Conservation (phyloP, 1,140 invertebrate species). For the Scaptomyza graminum region DNA sequence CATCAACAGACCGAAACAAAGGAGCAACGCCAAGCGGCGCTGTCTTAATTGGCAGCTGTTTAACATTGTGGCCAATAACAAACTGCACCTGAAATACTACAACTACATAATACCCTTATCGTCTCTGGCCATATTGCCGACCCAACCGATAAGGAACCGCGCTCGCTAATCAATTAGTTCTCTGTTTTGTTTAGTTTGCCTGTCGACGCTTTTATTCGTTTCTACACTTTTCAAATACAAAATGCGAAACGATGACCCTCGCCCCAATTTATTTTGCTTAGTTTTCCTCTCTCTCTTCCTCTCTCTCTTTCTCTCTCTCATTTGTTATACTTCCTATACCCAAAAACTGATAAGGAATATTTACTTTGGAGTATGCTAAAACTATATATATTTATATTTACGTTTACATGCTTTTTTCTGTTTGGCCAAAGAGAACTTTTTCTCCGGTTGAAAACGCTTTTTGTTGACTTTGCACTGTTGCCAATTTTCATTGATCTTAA, state of each 20-base stretch:
- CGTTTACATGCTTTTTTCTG: not conserved
- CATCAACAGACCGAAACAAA: conserved; percentile 4
- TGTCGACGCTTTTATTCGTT: too few relatives aligned
- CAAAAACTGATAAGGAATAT: conserved; percentile 14
- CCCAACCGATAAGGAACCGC: not conserved
- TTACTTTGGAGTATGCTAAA: not conserved
- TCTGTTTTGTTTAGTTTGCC: not conserved
- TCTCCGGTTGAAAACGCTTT: not conserved
- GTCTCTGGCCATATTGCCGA: not conserved
- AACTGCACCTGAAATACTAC: conserved; percentile 16
- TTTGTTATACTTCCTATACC: conserved; percentile 1
- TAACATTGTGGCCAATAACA: conserved; percentile 26
- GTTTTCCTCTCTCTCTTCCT: not conserved
- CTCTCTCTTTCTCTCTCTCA: not conserved
- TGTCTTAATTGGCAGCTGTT: conserved; percentile 16
- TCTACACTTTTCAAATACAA: too few relatives aligned
- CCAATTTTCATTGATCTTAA: not conserved
- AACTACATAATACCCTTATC: not conserved
- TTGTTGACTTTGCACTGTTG: not conserved
- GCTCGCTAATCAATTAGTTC: conserved; percentile 3
- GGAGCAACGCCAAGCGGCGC: not conserved
- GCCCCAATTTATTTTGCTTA: too few relatives aligned
- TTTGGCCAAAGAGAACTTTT: too few relatives aligned
- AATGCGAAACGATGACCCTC: too few relatives aligned
- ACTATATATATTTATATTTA: not conserved